Evolutionary conservation across 2,113 vertebrate species (phyloP).

Genomic region (Neodon shergylaensis): DNA sequence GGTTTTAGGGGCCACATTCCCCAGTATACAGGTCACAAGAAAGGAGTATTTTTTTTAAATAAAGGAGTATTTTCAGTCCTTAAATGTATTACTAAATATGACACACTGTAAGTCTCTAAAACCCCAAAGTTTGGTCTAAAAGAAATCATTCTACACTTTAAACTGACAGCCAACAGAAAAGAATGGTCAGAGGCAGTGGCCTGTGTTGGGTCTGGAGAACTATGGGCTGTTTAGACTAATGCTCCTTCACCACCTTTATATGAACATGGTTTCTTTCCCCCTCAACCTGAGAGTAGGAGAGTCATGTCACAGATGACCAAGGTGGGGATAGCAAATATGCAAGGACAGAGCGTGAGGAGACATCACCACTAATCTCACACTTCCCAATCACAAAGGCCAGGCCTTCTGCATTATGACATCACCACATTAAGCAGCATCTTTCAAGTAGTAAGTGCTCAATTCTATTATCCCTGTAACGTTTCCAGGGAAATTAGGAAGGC

Average conservation of each 20-base stretch:
- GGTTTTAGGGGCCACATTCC: not conserved
- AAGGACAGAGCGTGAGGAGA: not conserved
- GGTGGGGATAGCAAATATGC: not conserved
- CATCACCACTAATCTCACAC: not conserved
- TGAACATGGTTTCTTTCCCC: not conserved
- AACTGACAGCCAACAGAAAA: not conserved
- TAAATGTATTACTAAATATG: slow-evolving; percentile 9
- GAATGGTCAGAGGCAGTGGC: not conserved
- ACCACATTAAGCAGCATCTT: not conserved
- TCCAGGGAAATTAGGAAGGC: not conserved
- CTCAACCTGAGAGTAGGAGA: not conserved
- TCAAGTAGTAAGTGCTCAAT: not conserved
- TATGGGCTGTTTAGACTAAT: not conserved
- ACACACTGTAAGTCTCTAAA: not conserved
- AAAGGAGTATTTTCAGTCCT: not conserved
- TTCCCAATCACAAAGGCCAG: not conserved
- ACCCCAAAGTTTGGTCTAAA: not conserved
- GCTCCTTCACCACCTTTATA: not conserved
- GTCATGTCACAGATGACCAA: not conserved
- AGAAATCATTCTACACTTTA: not conserved
- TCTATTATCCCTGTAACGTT: not conserved
- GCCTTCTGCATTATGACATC: rapidly evolving
- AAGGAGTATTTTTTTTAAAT: not conserved
- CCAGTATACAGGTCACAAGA: not conserved
- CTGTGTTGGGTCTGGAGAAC: not conserved